Conservation (phyloP, 1,140 invertebrate species). For the Ceratosolen solmsi region DNA sequence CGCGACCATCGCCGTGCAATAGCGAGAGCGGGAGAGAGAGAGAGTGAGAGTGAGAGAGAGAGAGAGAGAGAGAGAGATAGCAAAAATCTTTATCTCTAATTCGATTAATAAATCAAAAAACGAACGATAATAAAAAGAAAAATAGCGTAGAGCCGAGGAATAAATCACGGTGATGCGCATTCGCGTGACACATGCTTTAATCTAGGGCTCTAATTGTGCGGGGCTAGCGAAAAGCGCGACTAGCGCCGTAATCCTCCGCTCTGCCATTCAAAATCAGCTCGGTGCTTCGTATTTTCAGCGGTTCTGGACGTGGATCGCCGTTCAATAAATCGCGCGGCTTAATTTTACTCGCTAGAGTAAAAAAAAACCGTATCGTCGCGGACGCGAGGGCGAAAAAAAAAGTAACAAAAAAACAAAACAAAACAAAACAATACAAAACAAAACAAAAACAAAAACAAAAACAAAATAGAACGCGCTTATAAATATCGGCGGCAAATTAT, state of each 20-base stretch:
- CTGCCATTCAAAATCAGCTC: background rate
- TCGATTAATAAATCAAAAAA: conserved; percentile 29
- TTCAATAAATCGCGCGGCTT: background rate
- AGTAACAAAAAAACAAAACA: no score
- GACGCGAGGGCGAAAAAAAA: no score
- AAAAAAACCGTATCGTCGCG: background rate
- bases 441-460: no score
- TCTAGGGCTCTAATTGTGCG: conserved; percentile 6
- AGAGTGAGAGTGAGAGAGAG: no score
- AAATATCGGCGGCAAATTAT: background rate
- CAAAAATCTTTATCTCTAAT: conserved; percentile 10
- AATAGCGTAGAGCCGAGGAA: background rate
- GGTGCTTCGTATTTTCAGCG: background rate
- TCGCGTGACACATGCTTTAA: conserved; percentile 13
- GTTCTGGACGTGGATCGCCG: background rate
- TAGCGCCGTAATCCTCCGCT: background rate
- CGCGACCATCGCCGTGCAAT: no score
- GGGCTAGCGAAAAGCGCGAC: background rate
- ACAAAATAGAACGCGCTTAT: background rate
- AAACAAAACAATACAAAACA: no score
- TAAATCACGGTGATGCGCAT: background rate
- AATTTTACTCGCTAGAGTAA: background rate
- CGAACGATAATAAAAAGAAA: background rate
- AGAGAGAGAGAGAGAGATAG: no score
- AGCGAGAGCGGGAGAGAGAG: no score